Evolutionary conservation across 2,797 vertebrate genomes (phyloP), one percentile per base, ranked within the genome.

Genomic region (Ptychobarbus kaznakovi): DNA sequence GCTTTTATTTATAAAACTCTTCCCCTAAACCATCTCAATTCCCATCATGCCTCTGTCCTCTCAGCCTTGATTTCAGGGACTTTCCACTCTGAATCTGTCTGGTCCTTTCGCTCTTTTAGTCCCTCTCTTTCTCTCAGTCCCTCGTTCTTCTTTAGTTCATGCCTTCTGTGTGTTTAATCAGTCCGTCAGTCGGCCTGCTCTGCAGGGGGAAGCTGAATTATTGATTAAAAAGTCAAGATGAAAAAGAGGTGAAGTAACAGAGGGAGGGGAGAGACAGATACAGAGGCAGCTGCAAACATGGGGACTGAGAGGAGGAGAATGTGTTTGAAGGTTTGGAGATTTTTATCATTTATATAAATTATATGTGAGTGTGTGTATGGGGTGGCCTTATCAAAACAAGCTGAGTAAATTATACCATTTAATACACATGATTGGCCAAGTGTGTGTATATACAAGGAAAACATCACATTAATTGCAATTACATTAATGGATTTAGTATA

Each of bases 201-300:
- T 90, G 89, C 87, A 89, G 93, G 93, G 84, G 69, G 89, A 88
- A 63, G 79, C 89, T 94, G 92, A 93, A 94, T 94, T 94, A 95
- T 94, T 94, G 91, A 94, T 94, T 88, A 66, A 68, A 82, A 86
- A 88, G 89, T 81, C 80, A 88, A 88, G 79, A 86, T 76, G 73
- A 79, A 88, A 87, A 85, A 81, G 83, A 85, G 87, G 82, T 82
- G 82, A 87, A 86, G 81, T 79, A 56, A 75, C 12, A 66, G 58
- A 85, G 58, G 63, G 76, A 68, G 20, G 40, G 46, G 65, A 46
- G 40, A 72, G 53, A 63, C 25, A 66, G 81, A 66, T 53, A 84
- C 32, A 32, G 58, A 85, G 90, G 77, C 81, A 78, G 88, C 90
- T 82, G 25, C 83, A 73, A 72, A 83, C 66, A 87, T 82, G 32